Evolutionary conservation across 2,888 invertebrate species (phyloP).

Genomic region (Nyleta sp.): DNA sequence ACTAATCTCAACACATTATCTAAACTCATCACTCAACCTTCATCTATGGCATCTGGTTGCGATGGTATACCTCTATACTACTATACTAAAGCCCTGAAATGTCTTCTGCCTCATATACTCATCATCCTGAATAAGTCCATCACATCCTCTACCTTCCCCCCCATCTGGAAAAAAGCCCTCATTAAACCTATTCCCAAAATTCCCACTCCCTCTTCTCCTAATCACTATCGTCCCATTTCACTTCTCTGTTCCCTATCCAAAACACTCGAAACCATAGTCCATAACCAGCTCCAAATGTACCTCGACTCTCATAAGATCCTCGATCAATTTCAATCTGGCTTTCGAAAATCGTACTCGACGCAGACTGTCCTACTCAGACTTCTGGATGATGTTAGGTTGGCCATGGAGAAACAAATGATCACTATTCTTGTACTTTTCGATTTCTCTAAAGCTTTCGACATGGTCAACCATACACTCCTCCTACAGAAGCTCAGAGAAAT

Average conservation of each 20-base stretch:
- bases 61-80: no score
- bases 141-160: not conserved
- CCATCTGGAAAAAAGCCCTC: not conserved
- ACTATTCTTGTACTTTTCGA: not conserved
- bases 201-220: not conserved
- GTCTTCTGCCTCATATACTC: not conserved
- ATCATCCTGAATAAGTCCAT: not conserved
- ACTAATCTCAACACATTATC: not conserved
- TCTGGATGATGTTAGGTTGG: not conserved
- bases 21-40: no score
- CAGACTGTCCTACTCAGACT: conserved; percentile 1
- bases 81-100: not conserved
- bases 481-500: not conserved
- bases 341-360: conserved; percentile 2
- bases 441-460: conserved; percentile 20
- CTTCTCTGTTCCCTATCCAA: conserved; percentile 12
- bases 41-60: no score
- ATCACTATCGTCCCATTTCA: conserved; percentile 12
- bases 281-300: not conserved
- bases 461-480: conserved; percentile 8
- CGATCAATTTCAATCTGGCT: conserved; percentile 18
- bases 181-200: not conserved
- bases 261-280: not conserved
- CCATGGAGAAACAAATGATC: not conserved
- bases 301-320: not conserved